Conservation (phyloP, 2,888 invertebrate species). For the Sepioteuthis lessoniana region DNA sequence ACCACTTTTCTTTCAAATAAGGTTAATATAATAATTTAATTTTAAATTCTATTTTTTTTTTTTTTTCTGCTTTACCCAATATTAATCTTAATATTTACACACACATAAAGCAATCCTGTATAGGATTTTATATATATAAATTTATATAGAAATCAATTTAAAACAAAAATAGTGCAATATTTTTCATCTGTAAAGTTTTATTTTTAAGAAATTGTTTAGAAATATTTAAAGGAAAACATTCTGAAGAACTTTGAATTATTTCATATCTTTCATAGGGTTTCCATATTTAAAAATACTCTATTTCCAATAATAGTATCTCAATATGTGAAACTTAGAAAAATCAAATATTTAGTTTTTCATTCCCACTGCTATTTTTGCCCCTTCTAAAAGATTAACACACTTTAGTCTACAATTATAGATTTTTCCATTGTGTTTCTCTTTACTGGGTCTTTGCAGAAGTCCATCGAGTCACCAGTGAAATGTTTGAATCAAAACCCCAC, state of each 20-base stretch:
- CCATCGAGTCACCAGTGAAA: conserved; percentile 44
- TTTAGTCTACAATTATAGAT: neutral
- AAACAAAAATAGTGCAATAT: too few species aligned
- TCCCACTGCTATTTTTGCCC: neutral
- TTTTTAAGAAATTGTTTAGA: neutral
- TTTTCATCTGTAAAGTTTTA: neutral
- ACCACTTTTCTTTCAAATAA: too few species aligned
- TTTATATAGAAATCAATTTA: too few species aligned
- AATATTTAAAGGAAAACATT: neutral
- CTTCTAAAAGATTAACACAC: neutral
- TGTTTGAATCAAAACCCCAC: conserved; percentile 40
- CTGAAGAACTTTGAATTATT: neutral
- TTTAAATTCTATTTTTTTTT: too few species aligned
- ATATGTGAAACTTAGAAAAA: neutral
- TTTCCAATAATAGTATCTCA: neutral
- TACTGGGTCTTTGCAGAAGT: conserved; percentile 44
- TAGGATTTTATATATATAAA: too few species aligned
- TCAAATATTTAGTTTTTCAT: neutral
- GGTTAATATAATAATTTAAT: too few species aligned
- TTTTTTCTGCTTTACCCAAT: too few species aligned
- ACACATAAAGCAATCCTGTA: too few species aligned
- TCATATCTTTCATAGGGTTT: neutral
- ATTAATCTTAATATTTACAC: too few species aligned
- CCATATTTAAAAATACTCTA: neutral
- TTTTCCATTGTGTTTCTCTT: neutral